Base-by-base conservation (phyloP, 2,888 invertebrate species). In the Pardosa pseudoannulata region DNA sequence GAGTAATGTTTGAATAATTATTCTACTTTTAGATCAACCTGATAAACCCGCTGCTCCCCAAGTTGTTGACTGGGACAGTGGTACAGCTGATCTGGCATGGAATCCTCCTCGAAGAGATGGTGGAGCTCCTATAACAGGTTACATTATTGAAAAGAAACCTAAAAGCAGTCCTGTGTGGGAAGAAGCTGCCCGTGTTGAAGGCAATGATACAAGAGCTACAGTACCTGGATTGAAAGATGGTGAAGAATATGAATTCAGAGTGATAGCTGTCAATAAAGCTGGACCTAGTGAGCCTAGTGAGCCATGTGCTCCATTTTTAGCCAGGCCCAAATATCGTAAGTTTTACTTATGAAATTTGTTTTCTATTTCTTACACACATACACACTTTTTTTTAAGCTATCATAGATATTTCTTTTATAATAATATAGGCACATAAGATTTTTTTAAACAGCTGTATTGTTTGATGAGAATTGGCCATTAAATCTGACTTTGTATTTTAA, bases 11-110 rank as follows among this genome's bases (percentile, higher is more conserved):
- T n/a, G n/a, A n/a, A n/a, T n/a, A n/a, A n/a, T n/a, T n/a, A n/a
- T 32, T 41, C 7, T 28, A 0, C 56, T 81, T 78, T 23, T 71
- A 89, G 90, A 90, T 79, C 82, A 76, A 19, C 97, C 97, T 2
- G 97, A 97, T 91, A 97, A 96, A 91, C 98, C 98, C 50, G 97
- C 98, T 65, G 95, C 95, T 73, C 99, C 98, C 0, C 95, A 96
- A 72, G 90, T 92, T 13, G 91, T 91, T 90, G 97, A 98, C 91
- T 98, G 97, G 95, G 96, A 96, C 91, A 95, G 95, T 85, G 95
- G 96, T 91, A 94, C 96, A 87, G 96, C 97, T 75, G 96, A 96
- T 91, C 93, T 97, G 62, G 95, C 95, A 90, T 96, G 96, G 96
- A 94, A 94, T 79, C 94, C 95, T 56, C 96, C 96, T 0, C 95